Conservation (phyloP, 2,888 invertebrate genomes). For the Tenthredo mesomela region DNA sequence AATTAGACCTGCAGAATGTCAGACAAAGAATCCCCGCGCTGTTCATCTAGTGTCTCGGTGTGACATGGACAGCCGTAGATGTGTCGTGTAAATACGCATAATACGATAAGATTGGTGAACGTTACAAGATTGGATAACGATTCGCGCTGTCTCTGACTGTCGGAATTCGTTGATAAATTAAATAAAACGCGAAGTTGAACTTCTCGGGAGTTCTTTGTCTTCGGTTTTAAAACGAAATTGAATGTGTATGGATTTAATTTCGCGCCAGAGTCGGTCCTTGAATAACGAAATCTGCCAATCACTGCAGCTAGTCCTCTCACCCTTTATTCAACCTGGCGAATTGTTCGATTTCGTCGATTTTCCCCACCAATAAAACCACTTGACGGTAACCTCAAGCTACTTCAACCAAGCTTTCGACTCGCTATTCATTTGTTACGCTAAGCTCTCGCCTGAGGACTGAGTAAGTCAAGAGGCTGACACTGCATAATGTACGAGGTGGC, state of each 20-base stretch:
- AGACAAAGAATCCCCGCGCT: background rate
- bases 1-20: conserved; percentile 16
- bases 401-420: conserved; percentile 17
- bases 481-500: conserved; percentile 61
- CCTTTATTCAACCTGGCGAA: background rate
- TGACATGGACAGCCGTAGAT: background rate
- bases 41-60: conserved; percentile 13
- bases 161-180: conserved; percentile 1
- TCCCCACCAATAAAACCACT: background rate
- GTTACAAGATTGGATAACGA: background rate
- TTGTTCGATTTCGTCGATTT: conserved; percentile 18
- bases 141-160: background rate
- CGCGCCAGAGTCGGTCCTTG: background rate
- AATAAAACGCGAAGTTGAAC: background rate
- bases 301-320: background rate
- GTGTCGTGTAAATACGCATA: background rate
- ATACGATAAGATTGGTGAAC: background rate
- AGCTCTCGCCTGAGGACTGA: conserved; percentile 55
- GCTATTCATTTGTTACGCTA: conserved; percentile 62
- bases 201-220: background rate
- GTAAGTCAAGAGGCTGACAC: conserved; percentile 61
- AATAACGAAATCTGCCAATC: conserved; percentile 36
- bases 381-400: conserved; percentile 4
- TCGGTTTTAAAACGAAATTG: background rate
- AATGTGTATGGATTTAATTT: background rate